Base-by-base conservation (phyloP, 2,113 vertebrate genomes). In the Chaenogobius annularis region DNA sequence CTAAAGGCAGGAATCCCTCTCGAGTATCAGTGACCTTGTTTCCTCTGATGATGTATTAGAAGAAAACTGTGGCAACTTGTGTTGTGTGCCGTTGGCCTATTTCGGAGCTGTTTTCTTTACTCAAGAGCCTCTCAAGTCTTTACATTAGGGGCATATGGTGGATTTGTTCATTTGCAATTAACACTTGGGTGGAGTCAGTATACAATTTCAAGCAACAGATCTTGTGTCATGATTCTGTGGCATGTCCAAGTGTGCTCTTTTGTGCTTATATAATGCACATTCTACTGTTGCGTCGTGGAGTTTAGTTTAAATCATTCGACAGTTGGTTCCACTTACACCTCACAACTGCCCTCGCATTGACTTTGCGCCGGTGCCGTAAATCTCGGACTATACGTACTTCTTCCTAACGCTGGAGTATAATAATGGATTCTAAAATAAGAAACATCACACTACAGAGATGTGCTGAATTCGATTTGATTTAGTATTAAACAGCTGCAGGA, bases 351-450 rank as follows among this genome's bases (percentile, higher is more conserved):
- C 17, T 67, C 69, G 19, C 62, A 66, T 22, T 74, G 64, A 77
- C 70, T 56, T 46, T 10, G 44, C 7, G 19, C 23, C 3, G 6
- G 62, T 50, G 12, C 50, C 58, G 65, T 37, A 11, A 62, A 61
- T 50, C 23, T 66, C 50, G 40, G 63, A 54, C 43, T 0, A 61
- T 0, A 64, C 15, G 46, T 56, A 26, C 59, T 70, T 75, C 70
- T 61, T 65, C 23, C 26, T 14, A 61, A 79, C 8, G 22, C 72
- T 70, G 23, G 62, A 35, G 44, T 66, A 67, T 68, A 47, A 70
- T 80, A 86, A 89, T 89, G 78, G 79, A 78, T 74, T 88, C 85
- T 87, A 91, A 91, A 91, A 89, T 79, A 87, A 83, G 84, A 67
- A 85, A 73, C 75, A 68, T 69, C 70, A 69, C 66, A 63, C 74